Conservation (phyloP, 2,113 vertebrate species). For the Planiliza haematocheilus region DNA sequence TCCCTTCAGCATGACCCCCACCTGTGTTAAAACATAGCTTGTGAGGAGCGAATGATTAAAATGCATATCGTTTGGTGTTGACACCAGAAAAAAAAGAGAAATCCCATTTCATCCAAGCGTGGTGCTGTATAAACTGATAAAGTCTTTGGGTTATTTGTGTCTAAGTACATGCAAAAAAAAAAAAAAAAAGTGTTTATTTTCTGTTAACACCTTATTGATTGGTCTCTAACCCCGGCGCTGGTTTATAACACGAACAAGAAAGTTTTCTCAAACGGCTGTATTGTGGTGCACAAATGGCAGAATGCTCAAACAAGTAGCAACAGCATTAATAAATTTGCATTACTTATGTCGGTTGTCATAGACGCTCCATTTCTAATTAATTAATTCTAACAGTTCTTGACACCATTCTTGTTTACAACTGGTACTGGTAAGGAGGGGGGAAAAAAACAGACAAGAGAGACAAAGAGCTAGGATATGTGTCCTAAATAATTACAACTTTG, state of each 20-base stretch:
- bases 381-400: slow-evolving; percentile 54
- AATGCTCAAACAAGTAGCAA: slow-evolving; percentile 51
- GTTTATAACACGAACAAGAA: slow-evolving; percentile 37
- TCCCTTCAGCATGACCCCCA: not conserved
- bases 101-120: not conserved
- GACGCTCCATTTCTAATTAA: slow-evolving; percentile 35
- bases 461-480: slow-evolving; percentile 52
- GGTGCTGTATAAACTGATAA: slow-evolving; percentile 32
- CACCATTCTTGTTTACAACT: slow-evolving; percentile 54
- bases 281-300: slow-evolving; percentile 30
- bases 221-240: slow-evolving; percentile 37
- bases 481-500: slow-evolving; percentile 76
- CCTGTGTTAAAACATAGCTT: slow-evolving; percentile 3
- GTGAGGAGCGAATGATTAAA: no score
- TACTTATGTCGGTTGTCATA: slow-evolving; percentile 54
- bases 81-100: slow-evolving; percentile 25
- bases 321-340: slow-evolving; percentile 60
- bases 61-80: slow-evolving; percentile 26
- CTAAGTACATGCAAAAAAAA: slow-evolving; percentile 52
- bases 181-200: slow-evolving; percentile 27
- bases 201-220: slow-evolving; percentile 23
- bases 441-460: slow-evolving; percentile 36
- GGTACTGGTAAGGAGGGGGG: slow-evolving; percentile 43
- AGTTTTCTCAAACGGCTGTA: slow-evolving; percentile 27
- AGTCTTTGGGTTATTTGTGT: slow-evolving; percentile 64